Conservation (phyloP, 2,888 invertebrate genomes). For the Drosophila anceps region DNA sequence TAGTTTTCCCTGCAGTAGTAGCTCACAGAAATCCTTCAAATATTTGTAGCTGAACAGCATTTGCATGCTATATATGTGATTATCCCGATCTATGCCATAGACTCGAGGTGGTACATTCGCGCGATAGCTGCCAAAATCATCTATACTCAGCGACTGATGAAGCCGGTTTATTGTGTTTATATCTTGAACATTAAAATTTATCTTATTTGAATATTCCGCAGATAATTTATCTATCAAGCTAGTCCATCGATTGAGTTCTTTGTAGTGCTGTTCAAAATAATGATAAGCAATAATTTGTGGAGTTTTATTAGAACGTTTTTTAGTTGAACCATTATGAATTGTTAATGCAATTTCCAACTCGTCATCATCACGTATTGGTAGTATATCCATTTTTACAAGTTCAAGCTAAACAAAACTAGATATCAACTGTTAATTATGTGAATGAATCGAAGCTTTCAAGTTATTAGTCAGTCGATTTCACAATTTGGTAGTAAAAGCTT, state of each 20-base stretch:
- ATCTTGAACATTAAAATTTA: conserved; percentile 33
- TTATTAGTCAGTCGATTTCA: neutral
- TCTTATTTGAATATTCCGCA: conserved; percentile 16
- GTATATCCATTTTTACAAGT: neutral
- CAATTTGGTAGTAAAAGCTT: conserved; percentile 9
- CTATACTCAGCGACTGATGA: conserved; percentile 6
- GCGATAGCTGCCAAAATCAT: conserved; percentile 42
- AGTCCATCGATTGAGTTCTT: conserved; percentile 34
- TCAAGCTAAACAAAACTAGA: neutral
- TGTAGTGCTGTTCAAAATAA: conserved; percentile 18
- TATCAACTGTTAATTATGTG: neutral
- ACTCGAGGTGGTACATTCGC: conserved; percentile 44
- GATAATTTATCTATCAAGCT: conserved; percentile 27
- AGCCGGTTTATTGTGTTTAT: conserved; percentile 33
- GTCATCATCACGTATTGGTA: neutral
- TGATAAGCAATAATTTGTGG: conserved; percentile 37
- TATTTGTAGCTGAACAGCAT: conserved; percentile 51
- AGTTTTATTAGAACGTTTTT: neutral
- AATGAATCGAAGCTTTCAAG: conserved; percentile 1
- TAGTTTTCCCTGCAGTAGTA: conserved; percentile 32
- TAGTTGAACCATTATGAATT: neutral
- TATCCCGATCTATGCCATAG: conserved; percentile 38
- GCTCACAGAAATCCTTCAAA: conserved; percentile 53
- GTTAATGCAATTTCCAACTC: neutral
- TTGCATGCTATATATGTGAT: conserved; percentile 46